A percentile compares a stretch with the other conserved stretches of the same genome.
These are phyloP conservation scores for Limnephilus auricula DNA, from an alignment of 2,888 invertebrate species.

Conservation along the genomic window DNA sequence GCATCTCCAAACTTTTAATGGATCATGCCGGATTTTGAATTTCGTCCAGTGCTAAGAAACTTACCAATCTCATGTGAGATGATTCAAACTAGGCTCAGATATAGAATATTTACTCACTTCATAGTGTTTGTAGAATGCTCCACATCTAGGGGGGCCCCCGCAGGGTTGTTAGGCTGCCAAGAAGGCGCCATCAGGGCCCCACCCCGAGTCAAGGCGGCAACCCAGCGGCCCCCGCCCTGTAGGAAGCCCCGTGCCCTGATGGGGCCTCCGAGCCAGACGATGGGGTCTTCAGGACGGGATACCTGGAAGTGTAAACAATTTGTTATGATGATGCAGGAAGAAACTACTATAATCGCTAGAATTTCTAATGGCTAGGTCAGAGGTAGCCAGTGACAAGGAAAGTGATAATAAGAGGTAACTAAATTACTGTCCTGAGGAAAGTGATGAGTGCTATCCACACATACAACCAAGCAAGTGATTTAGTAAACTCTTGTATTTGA, in stretches of 20 bases:
- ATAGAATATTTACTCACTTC: slow-evolving; percentile 35
- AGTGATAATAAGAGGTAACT: no score
- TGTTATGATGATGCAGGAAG: neutral
- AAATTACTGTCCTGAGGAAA: no score
- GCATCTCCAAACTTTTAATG: neutral
- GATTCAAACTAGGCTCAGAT: no score
- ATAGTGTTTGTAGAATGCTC: slow-evolving; percentile 60
- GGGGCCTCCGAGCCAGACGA: slow-evolving; percentile 65
- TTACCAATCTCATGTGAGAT: neutral
- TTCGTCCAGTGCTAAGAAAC: neutral
- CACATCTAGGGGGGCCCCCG: slow-evolving; percentile 58
- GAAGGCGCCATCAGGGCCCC: slow-evolving; percentile 59
- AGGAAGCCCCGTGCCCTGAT: slow-evolving; percentile 64
- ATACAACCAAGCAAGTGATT: no score
- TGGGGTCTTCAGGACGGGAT: slow-evolving; percentile 63
- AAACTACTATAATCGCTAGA: neutral
- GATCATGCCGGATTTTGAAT: neutral
- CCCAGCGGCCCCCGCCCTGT: slow-evolving; percentile 63
- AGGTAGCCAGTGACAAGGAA: no score
- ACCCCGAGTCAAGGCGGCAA: slow-evolving; percentile 58
- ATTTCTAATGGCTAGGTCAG: neutral
- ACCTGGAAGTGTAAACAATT: slow-evolving; percentile 47
- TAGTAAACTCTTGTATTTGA: no score
- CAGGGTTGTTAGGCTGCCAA: slow-evolving; percentile 62
- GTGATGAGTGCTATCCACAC: no score